Conservation (phyloP, 2,888 invertebrate genomes). For the Aspidiotus rigidus region DNA sequence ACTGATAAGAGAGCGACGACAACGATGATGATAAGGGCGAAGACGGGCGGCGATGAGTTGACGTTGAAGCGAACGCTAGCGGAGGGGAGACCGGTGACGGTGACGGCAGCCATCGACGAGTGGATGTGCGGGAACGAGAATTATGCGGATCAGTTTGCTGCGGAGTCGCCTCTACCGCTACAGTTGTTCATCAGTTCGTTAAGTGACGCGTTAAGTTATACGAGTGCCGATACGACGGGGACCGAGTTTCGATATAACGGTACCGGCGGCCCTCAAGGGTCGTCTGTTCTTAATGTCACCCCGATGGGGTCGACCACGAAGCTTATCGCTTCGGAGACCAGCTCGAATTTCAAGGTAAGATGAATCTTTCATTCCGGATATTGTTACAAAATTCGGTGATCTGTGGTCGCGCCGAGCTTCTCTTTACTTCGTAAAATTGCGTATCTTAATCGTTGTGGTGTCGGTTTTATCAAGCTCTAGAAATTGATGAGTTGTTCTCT, state of each 20-base stretch:
- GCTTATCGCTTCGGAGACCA: slow-evolving; percentile 38
- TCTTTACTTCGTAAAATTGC: too few relatives aligned
- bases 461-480: too few relatives aligned
- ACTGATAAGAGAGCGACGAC: slow-evolving; percentile 19
- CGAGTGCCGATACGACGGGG: slow-evolving; percentile 33
- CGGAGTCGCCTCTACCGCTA: slow-evolving; percentile 25
- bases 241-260: slow-evolving; percentile 26
- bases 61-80: neutral
- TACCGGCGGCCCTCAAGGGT: slow-evolving; percentile 35
- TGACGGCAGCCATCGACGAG: slow-evolving; percentile 22
- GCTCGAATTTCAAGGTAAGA: slow-evolving; percentile 34
- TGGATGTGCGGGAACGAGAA: slow-evolving; percentile 10
- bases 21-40: slow-evolving; percentile 1
- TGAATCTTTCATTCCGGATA: neutral
- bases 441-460: too few relatives aligned
- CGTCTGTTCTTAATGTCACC: slow-evolving; percentile 35
- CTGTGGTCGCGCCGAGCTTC: too few relatives aligned
- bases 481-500: too few relatives aligned
- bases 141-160: neutral
- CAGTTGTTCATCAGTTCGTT: slow-evolving; percentile 32
- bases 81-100: slow-evolving; percentile 9
- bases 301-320: slow-evolving; percentile 41
- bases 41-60: neutral
- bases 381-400: too few relatives aligned
- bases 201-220: slow-evolving; percentile 32